Percentiles rank a stretch among this genome's conserved stretches.
phyloP scores from a whole-genome alignment of 1,140 invertebrate species.

The Pogonognathellus flavescens region DNA sequence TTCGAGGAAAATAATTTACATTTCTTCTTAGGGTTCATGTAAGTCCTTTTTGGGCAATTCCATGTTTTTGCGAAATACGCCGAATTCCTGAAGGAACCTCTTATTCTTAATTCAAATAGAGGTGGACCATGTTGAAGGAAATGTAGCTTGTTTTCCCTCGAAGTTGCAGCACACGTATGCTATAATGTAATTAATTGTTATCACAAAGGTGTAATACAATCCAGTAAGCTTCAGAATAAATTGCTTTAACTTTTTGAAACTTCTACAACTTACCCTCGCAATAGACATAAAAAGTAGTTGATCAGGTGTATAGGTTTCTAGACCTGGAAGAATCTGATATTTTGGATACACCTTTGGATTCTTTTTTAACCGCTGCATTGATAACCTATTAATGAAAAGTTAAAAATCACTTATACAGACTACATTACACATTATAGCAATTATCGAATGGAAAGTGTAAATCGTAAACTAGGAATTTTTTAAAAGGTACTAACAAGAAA shows the following conservation, averaged over 20 bases:
- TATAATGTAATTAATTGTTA: no score
- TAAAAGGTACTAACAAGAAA: neutral
- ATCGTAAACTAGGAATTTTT: no score
- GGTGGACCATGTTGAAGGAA: constrained; percentile 22
- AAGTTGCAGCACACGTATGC: constrained; percentile 39
- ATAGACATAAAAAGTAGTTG: constrained; percentile 55
- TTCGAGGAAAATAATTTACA: constrained; percentile 67
- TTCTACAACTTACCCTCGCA: constrained; percentile 51
- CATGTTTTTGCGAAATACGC: constrained; percentile 73
- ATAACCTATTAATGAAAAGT: neutral
- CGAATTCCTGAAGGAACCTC: constrained; percentile 74
- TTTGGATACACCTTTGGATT: constrained; percentile 25
- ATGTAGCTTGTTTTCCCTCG: neutral
- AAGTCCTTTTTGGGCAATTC: constrained; percentile 71
- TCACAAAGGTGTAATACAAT: no score
- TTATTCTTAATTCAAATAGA: constrained; percentile 70
- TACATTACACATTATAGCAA: no score
- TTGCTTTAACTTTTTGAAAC: neutral
- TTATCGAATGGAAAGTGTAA: no score
- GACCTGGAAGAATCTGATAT: constrained; percentile 59
- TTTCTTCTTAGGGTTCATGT: constrained; percentile 74
- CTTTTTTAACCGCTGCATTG: neutral
- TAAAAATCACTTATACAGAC: constrained; percentile 1
- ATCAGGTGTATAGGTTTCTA: constrained; percentile 51
- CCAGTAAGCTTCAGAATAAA: no score